Base-by-base conservation (phyloP, 2,113 vertebrate genomes). In the Lamprologus tigripictilis region DNA sequence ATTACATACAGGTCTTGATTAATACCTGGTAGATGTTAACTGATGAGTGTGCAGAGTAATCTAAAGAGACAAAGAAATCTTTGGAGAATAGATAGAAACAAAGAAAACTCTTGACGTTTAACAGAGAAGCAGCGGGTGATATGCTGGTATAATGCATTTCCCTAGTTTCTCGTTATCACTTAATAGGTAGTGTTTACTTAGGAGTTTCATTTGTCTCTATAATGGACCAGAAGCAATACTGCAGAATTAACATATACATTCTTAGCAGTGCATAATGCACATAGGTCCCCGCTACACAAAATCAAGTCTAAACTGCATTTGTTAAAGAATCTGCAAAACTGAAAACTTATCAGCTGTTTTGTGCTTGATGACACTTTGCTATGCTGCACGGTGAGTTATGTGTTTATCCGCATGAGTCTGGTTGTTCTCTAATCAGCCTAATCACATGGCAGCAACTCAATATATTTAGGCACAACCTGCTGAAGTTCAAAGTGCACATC, bases 161-260 rank as follows among this genome's bases (percentile, higher is more conserved):
- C 37, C 55, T 10, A 53, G 83, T 76, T 90, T 89, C 71, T 88
- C 79, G 58, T 87, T 92, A 91, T 92, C 83, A 81, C 82, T 86
- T 90, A 93, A 93, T 90, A 90, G 86, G 82, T 47, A 47, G 47
- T 47, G 28, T 89, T 90, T 88, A 85, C 79, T 87, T 51, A 76
- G 51, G 82, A 57, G 61, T 58, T 85, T 90, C 83, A 92, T 92
- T 94, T 89, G 89, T 94, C 89, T 85, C 19, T 84, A 89, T 90
- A 93, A 91, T 92, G 91, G 90, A 86, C 89, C 53, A 58, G 82
- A 53, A 88, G 55, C 55, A 87, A 73, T 71, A 82, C 51, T 85
- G 86, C 84, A 83, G 61, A 90, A 88, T 86, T 85, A 91, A 90
- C 87, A 86, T 45, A 89, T 57, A 80, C 80, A 83, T 86, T 90